These are phyloP conservation scores for Patella depressa DNA, from an alignment of 2,888 invertebrate species.

Conservation along the genomic window DNA sequence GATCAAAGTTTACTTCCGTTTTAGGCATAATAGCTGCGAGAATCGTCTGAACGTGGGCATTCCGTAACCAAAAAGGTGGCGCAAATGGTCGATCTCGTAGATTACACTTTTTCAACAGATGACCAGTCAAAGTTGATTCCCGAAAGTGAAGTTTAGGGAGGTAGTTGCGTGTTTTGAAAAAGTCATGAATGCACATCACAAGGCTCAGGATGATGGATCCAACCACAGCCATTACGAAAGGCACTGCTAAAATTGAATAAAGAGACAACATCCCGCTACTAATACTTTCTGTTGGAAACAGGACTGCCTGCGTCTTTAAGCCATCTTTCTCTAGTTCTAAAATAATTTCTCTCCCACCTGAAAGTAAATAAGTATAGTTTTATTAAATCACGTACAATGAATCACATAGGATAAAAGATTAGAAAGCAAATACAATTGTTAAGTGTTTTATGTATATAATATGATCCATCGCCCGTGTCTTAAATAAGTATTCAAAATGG, in stretches of 20 bases:
- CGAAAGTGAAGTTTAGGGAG: constrained; percentile 53
- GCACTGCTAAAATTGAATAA: constrained; percentile 27
- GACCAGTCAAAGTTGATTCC: constrained; percentile 58
- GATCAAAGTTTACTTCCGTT: constrained; percentile 46
- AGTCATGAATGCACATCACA: constrained; percentile 26
- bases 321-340: too few species aligned
- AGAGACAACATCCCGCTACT: constrained; percentile 28
- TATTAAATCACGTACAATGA: too few species aligned
- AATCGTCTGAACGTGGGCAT: constrained; percentile 60
- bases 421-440: too few species aligned
- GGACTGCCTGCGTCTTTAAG: too few species aligned
- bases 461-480: too few species aligned
- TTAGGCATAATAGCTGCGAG: constrained; percentile 39
- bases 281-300: too few species aligned
- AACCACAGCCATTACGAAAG: constrained; percentile 29
- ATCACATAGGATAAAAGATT: too few species aligned
- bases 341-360: too few species aligned
- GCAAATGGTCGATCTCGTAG: constrained; percentile 50
- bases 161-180: constrained; percentile 27
- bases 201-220: constrained; percentile 29
- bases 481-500: too few species aligned
- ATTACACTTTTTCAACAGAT: constrained; percentile 52
- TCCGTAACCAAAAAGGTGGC: constrained; percentile 49
- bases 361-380: too few species aligned
- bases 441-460: too few species aligned